A percentile compares a stretch with the other conserved stretches of the same genome.
Evolutionary conservation across 2,888 invertebrate species (phyloP).

Genomic region (Athalia cordata): DNA sequence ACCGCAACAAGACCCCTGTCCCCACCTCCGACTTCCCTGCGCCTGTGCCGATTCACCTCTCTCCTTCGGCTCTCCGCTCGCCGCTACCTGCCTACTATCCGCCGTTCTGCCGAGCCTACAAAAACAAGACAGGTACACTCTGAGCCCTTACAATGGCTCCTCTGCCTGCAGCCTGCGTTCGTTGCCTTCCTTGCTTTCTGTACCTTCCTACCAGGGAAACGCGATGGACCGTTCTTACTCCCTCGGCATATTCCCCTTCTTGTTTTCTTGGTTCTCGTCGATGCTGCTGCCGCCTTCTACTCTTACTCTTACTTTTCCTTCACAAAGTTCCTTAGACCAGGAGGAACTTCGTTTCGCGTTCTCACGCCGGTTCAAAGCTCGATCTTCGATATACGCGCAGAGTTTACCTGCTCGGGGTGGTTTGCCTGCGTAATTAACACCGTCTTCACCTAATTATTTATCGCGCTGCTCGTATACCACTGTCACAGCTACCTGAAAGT

Average conservation of each 20-base stretch:
- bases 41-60: slow-evolving; percentile 43
- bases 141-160: slow-evolving; percentile 72
- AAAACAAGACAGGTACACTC: slow-evolving; percentile 74
- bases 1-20: slow-evolving; percentile 62
- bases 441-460: slow-evolving; percentile 28
- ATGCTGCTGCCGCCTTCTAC: slow-evolving; percentile 25
- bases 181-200: slow-evolving; percentile 39
- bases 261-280: slow-evolving; percentile 12
- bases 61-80: slow-evolving; percentile 51
- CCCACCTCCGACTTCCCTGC: slow-evolving; percentile 44
- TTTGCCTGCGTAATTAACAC: slow-evolving; percentile 18
- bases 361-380: slow-evolving; percentile 31
- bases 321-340: slow-evolving; percentile 21
- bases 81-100: slow-evolving; percentile 64
- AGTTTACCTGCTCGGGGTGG: slow-evolving; percentile 25
- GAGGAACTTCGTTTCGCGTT: slow-evolving; percentile 23
- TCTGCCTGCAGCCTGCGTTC: slow-evolving; percentile 69
- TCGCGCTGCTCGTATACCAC: neutral
- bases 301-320: slow-evolving; percentile 40
- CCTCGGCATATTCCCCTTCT: slow-evolving; percentile 2
- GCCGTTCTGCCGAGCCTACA: slow-evolving; percentile 71
- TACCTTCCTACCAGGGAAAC: slow-evolving; percentile 33
- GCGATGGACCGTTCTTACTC: slow-evolving; percentile 13
- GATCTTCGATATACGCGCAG: neutral
- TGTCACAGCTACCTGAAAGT: neutral